phyloP scores from a whole-genome alignment of 1,140 invertebrate genomes.

The Drosophila hydei region DNA sequence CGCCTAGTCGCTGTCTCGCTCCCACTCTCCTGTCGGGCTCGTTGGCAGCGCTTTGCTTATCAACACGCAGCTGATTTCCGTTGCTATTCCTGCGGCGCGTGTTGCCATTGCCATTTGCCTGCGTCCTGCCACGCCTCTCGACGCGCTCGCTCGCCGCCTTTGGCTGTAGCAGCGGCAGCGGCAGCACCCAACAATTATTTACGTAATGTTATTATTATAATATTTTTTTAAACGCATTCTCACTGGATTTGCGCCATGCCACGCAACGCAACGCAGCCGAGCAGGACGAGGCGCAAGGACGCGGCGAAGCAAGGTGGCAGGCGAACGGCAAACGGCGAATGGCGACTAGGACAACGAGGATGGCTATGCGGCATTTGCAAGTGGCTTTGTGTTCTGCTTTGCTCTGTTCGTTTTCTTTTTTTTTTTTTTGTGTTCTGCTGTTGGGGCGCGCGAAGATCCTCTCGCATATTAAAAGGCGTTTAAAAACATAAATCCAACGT shows the following conservation, averaged over 20 bases:
- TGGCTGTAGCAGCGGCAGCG: conserved; percentile 10
- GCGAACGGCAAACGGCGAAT: no score
- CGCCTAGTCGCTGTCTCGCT: background rate
- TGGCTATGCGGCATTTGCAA: conserved; percentile 74
- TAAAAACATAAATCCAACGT: conserved; percentile 83
- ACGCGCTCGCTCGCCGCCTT: background rate
- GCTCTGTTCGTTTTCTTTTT: background rate
- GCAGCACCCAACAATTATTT: conserved; percentile 77
- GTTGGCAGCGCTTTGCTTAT: conserved; percentile 69
- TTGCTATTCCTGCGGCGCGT: conserved; percentile 74
- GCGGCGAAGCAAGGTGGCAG: background rate
- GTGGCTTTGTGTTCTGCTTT: conserved; percentile 71
- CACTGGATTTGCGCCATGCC: conserved; percentile 72
- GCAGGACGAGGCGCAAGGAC: background rate
- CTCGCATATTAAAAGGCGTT: conserved; percentile 81
- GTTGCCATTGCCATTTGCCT: conserved; percentile 41
- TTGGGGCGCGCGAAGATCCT: conserved; percentile 75
- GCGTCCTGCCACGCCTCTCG: background rate
- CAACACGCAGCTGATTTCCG: conserved; percentile 81
- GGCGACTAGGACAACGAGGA: conserved; percentile 55
- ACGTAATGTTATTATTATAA: conserved; percentile 82
- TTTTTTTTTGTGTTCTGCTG: background rate
- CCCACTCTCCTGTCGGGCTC: conserved; percentile 28
- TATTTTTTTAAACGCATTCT: conserved; percentile 82
- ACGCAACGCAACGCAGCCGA: conserved; percentile 29